phyloP scores from a whole-genome alignment of 1,140 invertebrate genomes.

The Drosophila subpulchrella region DNA sequence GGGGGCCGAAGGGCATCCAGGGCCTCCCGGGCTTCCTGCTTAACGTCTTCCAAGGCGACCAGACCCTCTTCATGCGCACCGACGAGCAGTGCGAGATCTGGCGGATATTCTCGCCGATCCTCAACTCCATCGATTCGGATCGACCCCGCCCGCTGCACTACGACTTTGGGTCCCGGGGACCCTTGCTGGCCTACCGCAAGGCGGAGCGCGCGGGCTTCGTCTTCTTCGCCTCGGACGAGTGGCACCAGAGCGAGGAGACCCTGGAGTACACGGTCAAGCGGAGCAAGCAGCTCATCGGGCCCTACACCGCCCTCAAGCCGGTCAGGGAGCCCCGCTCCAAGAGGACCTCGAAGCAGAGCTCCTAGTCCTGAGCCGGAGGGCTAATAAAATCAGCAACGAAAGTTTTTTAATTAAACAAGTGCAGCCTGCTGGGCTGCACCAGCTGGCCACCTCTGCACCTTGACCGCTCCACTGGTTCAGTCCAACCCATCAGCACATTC shows the following conservation, averaged over 20 bases:
- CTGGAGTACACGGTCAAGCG: constrained; percentile 5
- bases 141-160: constrained; percentile 53
- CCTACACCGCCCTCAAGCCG: constrained; percentile 30
- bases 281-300: constrained; percentile 14
- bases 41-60: constrained; percentile 56
- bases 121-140: constrained; percentile 45
- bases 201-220: constrained; percentile 49
- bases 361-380: not conserved
- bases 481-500: constrained; percentile 34
- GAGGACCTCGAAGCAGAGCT: not conserved
- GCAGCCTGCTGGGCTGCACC: constrained; percentile 13
- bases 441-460: constrained; percentile 28
- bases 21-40: constrained; percentile 32
- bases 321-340: not conserved
- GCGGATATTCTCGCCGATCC: constrained; percentile 64
- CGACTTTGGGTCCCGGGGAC: constrained; percentile 58
- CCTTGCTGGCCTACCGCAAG: constrained; percentile 49
- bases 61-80: constrained; percentile 66
- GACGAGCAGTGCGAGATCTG: constrained; percentile 72
- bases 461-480: constrained; percentile 25
- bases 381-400: constrained; percentile 50
- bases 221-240: constrained; percentile 56
- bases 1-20: not conserved
- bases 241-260: constrained; percentile 46
- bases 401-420: constrained; percentile 77